These are phyloP conservation scores for Cartodere bifasciata DNA, from an alignment of 2,888 invertebrate species.

Conservation along the genomic window DNA sequence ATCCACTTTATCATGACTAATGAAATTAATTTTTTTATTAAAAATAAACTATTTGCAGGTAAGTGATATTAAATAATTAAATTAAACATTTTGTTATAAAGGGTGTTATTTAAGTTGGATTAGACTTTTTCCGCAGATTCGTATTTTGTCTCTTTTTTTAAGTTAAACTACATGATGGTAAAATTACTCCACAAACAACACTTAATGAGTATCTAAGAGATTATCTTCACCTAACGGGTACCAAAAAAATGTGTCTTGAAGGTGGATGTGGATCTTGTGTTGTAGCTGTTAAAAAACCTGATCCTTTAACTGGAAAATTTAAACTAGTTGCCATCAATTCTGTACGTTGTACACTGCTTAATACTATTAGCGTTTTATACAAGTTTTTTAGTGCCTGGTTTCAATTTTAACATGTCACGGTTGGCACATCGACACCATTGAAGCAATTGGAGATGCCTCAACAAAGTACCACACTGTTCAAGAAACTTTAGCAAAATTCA, in stretches of 20 bases:
- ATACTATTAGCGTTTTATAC: no score
- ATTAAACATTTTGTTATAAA: no score
- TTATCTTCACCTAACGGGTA: slow-evolving; percentile 48
- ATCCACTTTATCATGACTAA: no score
- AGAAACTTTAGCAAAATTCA: slow-evolving; percentile 40
- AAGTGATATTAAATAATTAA: no score
- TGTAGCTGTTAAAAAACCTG: slow-evolving; percentile 33
- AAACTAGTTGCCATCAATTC: slow-evolving; percentile 10
- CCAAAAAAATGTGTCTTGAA: slow-evolving; percentile 60
- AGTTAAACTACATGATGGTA: no score
- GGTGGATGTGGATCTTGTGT: slow-evolving; percentile 62
- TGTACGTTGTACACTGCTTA: slow-evolving; percentile 5
- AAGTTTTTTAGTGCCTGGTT: slow-evolving; percentile 37
- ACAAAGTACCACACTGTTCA: slow-evolving; percentile 50
- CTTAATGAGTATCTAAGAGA: slow-evolving; percentile 52
- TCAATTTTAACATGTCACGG: slow-evolving; percentile 37
- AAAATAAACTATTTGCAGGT: no score
- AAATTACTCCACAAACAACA: slow-evolving; percentile 40
- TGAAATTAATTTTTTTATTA: no score
- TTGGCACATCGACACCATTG: slow-evolving; percentile 55
- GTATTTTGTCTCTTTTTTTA: no score
- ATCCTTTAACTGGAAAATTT: neutral
- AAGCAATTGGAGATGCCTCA: slow-evolving; percentile 47
- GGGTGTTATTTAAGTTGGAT: no score
- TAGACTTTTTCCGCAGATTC: no score